These are phyloP conservation scores for Galemys pyrenaicus DNA, from an alignment of 2,113 vertebrate genomes.

Conservation along the genomic window DNA sequence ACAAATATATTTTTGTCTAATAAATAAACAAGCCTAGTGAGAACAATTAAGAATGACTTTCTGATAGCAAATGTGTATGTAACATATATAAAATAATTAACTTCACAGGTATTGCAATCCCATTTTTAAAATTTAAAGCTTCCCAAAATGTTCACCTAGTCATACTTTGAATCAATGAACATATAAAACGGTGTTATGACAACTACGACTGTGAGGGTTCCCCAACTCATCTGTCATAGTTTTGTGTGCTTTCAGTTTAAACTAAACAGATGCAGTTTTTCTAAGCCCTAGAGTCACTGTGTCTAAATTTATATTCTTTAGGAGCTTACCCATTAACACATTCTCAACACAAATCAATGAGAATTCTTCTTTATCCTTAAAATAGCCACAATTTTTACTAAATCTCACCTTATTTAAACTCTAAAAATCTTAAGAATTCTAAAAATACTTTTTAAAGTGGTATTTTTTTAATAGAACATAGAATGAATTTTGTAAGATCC, in stretches of 20 bases:
- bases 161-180: not conserved
- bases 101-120: not conserved
- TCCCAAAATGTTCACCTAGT: not conserved
- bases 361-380: constrained; percentile 13
- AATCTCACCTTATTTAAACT: not conserved
- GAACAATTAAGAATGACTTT: constrained; percentile 42
- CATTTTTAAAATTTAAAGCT: constrained; percentile 22
- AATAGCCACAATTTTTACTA: not conserved
- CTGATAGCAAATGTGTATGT: not conserved
- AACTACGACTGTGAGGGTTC: not conserved
- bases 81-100: constrained; percentile 37
- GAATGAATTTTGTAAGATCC: not conserved
- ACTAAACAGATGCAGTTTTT: not conserved
- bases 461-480: not conserved
- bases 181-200: constrained; percentile 38
- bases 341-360: not conserved
- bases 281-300: not conserved
- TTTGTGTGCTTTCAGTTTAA: not conserved
- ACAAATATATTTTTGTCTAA: constrained; percentile 7
- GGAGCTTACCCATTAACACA: not conserved
- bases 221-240: not conserved
- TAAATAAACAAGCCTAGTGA: constrained; percentile 4
- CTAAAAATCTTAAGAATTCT: not conserved
- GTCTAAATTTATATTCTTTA: not conserved
- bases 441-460: constrained; percentile 21